Base-by-base conservation (phyloP, 1,140 invertebrate species). In the Idris sp. region DNA sequence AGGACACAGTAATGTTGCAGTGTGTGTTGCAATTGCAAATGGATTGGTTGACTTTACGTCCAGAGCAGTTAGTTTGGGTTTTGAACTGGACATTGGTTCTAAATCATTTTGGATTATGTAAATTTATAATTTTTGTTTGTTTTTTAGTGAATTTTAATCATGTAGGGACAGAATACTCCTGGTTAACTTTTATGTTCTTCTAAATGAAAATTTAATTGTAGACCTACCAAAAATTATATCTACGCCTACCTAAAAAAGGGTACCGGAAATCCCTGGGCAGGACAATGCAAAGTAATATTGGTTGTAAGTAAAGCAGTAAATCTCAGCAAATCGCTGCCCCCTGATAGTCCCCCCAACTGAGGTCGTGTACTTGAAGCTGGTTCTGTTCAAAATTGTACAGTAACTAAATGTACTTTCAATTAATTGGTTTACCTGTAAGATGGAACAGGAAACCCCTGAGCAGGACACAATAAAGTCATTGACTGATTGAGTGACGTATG, bases 381-480 rank as follows among this genome's bases (percentile, higher is more conserved):
- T 78, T 88, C 90, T 81, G 76, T 81, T 83, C 88, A 88, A 38
- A 51, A 31, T 10, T 2, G 36, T 33, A 28, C 5, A 25, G 49
- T 28, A 15, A 31, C 1, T 16, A 14, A 54, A 14, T 11, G 87
- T 88, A 19, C 26, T 48, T 49, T 6, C 9, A 33, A 25, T 18
- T 28, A 9, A 36, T 7, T 8, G 25, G 61, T 81, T 87, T 86
- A 92, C 91, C 91, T 91, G 89, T 89, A 90, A 41, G 84, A 84
- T 43, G 92, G 92, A 74, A 90, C 89, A 62, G 92, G 92, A 82
- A 89, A 92, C 59, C 89, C 91, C 86, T 92, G 91, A 22, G 90
- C 91, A 54, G 90, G 89, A 84, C 91, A 92, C 48, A 91, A 81
- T 43, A 92, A 76, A 75, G 88, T 88, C 80, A 88, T 83, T 62